Conservation (phyloP, 1,140 invertebrate genomes). For the Neodiprion lecontei region DNA sequence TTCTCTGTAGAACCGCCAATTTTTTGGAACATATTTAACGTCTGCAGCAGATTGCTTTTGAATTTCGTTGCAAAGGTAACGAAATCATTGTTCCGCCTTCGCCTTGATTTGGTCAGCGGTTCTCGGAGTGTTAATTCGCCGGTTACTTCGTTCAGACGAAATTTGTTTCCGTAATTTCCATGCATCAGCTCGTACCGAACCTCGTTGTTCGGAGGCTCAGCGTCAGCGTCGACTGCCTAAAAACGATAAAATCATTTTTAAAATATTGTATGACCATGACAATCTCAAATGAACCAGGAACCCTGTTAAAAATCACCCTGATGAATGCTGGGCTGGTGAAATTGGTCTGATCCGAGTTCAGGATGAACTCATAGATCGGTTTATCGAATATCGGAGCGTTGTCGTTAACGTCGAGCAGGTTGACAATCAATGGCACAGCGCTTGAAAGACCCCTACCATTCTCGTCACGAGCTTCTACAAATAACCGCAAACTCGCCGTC, state of each 20-base stretch:
- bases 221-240: slow-evolving; percentile 80
- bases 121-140: slow-evolving; percentile 69
- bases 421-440: slow-evolving; percentile 74
- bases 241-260: slow-evolving; percentile 14
- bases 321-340: slow-evolving; percentile 77
- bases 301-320: slow-evolving; percentile 55
- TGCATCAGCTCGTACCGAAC: slow-evolving; percentile 84
- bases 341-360: slow-evolving; percentile 74
- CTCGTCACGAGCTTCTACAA: slow-evolving; percentile 86
- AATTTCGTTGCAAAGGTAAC: slow-evolving; percentile 25
- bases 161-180: slow-evolving; percentile 82
- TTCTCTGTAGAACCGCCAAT: slow-evolving; percentile 15
- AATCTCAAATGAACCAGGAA: not conserved
- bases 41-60: slow-evolving; percentile 19
- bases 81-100: slow-evolving; percentile 38
- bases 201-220: slow-evolving; percentile 85
- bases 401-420: slow-evolving; percentile 86
- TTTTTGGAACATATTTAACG: slow-evolving; percentile 18
- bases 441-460: slow-evolving; percentile 79
- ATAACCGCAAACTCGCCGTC: slow-evolving; percentile 76
- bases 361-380: slow-evolving; percentile 80
- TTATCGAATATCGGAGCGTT: slow-evolving; percentile 84
- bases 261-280: not conserved
- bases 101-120: slow-evolving; percentile 58
- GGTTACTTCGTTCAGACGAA: slow-evolving; percentile 77